Evolutionary conservation across 2,797 vertebrate species (phyloP).

Genomic region (Melanogrammus aeglefinus): DNA sequence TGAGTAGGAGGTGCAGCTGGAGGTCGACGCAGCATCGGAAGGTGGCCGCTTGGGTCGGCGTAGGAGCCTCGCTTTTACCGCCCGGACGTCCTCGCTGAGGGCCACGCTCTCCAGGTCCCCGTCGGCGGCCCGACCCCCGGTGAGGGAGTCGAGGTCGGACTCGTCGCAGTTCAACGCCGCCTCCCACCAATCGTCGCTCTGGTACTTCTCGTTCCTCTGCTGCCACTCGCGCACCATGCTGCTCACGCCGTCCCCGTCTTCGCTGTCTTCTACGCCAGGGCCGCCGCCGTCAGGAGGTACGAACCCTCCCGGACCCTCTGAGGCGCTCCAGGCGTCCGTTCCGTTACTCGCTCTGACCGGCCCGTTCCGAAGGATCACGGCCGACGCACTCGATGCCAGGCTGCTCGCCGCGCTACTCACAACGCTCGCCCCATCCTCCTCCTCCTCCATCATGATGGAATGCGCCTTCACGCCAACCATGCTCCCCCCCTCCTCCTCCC

Average conservation of each 20-base stretch:
- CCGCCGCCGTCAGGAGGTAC: conserved; percentile 35
- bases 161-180: conserved; percentile 68
- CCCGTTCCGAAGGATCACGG: conserved; percentile 43
- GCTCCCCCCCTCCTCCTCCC: conserved; percentile 72
- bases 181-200: conserved; percentile 75
- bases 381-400: conserved; percentile 66
- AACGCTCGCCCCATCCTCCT: conserved; percentile 82
- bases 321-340: not conserved
- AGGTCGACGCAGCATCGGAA: conserved; percentile 73
- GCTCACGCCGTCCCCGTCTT: conserved; percentile 69
- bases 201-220: conserved; percentile 83
- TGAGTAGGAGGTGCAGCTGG: conserved; percentile 77
- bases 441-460: conserved; percentile 87
- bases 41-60: conserved; percentile 51
- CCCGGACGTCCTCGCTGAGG: conserved; percentile 78
- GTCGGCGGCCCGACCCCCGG: conserved; percentile 28
- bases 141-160: conserved; percentile 53
- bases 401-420: conserved; percentile 82
- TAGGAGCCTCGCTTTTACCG: conserved; percentile 75
- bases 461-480: conserved; percentile 75
- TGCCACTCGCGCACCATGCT: conserved; percentile 87
- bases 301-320: rapidly evolving
- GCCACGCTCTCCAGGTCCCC: conserved; percentile 79
- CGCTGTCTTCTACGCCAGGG: conserved; percentile 14
- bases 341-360: conserved; percentile 3